A percentile compares a stretch with the other conserved stretches of the same genome.
These are phyloP conservation scores for Magallana gigas DNA, from an alignment of 1,140 invertebrate species.

Conservation along the genomic window DNA sequence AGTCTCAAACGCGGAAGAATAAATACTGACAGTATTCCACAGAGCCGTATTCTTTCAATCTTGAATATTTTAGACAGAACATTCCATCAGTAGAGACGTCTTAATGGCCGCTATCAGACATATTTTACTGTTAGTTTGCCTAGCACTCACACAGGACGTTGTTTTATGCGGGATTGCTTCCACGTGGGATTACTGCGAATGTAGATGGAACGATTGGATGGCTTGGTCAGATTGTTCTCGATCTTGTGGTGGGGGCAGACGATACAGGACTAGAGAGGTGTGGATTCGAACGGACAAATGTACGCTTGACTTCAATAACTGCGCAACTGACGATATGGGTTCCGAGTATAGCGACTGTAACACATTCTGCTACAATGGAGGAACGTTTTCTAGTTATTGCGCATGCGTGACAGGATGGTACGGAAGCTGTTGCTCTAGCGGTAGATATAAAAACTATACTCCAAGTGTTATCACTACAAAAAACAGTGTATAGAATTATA, in stretches of 20 bases:
- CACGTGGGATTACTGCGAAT: slow-evolving; percentile 43
- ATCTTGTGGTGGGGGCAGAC: slow-evolving; percentile 42
- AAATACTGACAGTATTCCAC: no score
- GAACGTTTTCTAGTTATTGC: slow-evolving; percentile 43
- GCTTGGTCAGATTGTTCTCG: slow-evolving; percentile 50
- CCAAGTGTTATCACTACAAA: no score
- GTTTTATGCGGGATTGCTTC: slow-evolving; percentile 7
- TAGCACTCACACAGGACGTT: background rate
- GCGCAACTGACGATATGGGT: slow-evolving; percentile 45
- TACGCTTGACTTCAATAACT: slow-evolving; percentile 26
- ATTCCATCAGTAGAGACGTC: no score
- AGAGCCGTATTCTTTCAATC: no score
- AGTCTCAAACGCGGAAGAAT: no score
- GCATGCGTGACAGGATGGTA: slow-evolving; percentile 43
- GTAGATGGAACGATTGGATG: slow-evolving; percentile 44
- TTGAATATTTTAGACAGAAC: no score
- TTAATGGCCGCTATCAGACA: no score
- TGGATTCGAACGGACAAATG: slow-evolving; percentile 2
- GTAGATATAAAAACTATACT: slow-evolving; percentile 22
- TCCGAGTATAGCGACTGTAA: slow-evolving; percentile 47
- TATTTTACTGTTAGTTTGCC: background rate
- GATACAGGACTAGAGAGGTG: slow-evolving; percentile 36
- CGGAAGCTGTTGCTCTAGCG: slow-evolving; percentile 51
- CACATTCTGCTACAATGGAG: slow-evolving; percentile 53
- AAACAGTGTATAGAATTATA: no score